phyloP scores from a whole-genome alignment of 2,113 vertebrate genomes.

The Gavialis gangeticus region DNA sequence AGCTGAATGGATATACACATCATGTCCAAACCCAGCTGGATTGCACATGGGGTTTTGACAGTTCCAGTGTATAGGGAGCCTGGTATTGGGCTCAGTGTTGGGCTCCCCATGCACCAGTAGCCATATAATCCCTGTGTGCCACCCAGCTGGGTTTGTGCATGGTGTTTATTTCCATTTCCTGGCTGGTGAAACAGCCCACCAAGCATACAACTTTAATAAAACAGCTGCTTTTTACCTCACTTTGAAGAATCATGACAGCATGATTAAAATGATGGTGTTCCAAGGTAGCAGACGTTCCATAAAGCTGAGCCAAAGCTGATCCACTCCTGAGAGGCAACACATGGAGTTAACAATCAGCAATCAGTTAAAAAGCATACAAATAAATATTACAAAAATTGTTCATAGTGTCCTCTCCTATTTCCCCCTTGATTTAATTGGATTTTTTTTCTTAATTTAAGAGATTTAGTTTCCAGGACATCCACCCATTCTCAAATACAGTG shows the following conservation, averaged over 20 bases:
- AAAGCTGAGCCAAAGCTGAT: constrained; percentile 96
- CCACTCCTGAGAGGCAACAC: constrained; percentile 87
- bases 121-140: too few species aligned
- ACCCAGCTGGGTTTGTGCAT: background rate
- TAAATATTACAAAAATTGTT: background rate
- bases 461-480: background rate
- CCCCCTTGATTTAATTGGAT: too few species aligned
- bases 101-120: too few species aligned
- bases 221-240: constrained; percentile 86
- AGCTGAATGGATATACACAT: constrained; percentile 13
- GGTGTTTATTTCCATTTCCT: constrained; percentile 19
- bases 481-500: background rate
- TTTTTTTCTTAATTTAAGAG: background rate
- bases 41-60: too few species aligned
- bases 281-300: constrained; percentile 97
- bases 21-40: too few species aligned
- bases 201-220: constrained; percentile 37
- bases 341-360: constrained; percentile 33
- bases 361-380: background rate
- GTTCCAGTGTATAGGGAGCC: too few species aligned
- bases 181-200: constrained; percentile 25
- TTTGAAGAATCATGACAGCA: constrained; percentile 99
- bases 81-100: too few species aligned
- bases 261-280: constrained; percentile 99
- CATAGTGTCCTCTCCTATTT: too few species aligned